Base-by-base conservation (phyloP, 2,888 invertebrate genomes). In the Rhamnusium bicolor region DNA sequence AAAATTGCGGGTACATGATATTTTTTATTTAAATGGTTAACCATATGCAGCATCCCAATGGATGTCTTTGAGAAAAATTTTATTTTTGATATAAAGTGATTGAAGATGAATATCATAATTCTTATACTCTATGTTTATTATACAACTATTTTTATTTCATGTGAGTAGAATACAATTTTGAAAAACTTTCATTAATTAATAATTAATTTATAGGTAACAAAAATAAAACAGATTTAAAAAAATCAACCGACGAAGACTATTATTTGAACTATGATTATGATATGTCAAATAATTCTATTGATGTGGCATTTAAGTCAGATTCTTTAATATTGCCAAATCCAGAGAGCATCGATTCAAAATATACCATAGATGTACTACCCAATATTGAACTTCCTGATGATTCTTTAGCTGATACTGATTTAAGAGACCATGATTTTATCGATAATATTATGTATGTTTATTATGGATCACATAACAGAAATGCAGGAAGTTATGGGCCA, bases 401-500 rank as follows among this genome's bases (percentile, higher is more conserved):
- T 81, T 92, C 92, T 0, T 84, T 93, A 47, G 92, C 92, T 0
- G 92, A 93, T 80, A 90, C 90, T 0, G 93, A 93, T 84, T 87
- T 93, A 2, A 91, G 91, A 78, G 93, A 93, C 77, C 93, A 93
- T 81, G 93, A 93, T 80, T 91, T 92, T 49, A 94, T 94, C 65
- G 93, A 94, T 82, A 93, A 93, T 82, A 91, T 94, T 58, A 93
- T 93, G 85, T 94, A 93, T 83, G 90, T 93, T 47, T 93, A 94
- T 80, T 93, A 93, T 89, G 91, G 89, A 85, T 91, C 87, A 84
- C 91, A 85, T 86, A 89, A 77, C 84, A 89, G 79, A 83, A 90
- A 80, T 87, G 89, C 77, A 85, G 91, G 85, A 87, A 91, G 90
- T 87, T 90, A 87, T 87, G 90, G 92, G 1, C 85, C 87, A 16